Conservation (phyloP, 2,113 vertebrate genomes). For the Neolamprologus fasciatus region DNA sequence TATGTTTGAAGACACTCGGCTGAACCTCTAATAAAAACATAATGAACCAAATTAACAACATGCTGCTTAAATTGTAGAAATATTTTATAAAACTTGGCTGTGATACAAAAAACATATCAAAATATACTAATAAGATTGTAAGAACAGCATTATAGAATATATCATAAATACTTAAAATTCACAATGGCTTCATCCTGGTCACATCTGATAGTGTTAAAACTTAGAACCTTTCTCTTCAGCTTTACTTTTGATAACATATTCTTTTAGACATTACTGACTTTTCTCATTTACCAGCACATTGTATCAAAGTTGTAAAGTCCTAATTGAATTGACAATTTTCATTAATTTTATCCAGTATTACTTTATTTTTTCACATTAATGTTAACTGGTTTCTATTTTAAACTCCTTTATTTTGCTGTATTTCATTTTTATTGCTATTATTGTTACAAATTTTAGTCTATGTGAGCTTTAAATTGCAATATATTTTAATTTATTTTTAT, state of each 20-base stretch:
- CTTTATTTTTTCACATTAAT: not conserved
- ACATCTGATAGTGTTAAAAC: not conserved
- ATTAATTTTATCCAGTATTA: not conserved
- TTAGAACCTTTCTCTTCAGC: not conserved
- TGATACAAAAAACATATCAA: fast-evolving
- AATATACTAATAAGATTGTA: not conserved
- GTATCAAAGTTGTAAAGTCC: too few species aligned
- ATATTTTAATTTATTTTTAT: not conserved
- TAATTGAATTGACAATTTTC: not conserved
- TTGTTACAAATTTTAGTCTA: not conserved
- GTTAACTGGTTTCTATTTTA: not conserved
- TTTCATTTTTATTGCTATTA: fast-evolving
- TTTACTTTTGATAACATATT: not conserved
- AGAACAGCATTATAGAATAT: not conserved
- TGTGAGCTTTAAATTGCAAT: not conserved
- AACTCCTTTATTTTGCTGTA: not conserved
- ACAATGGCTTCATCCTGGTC: not conserved
- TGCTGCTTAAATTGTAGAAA: not conserved
- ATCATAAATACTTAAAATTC: not conserved
- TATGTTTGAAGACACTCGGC: not conserved
- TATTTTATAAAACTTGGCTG: not conserved
- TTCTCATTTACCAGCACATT: fast-evolving
- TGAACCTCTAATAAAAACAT: not conserved
- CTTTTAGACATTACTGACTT: not conserved
- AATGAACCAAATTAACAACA: not conserved